phyloP scores from a whole-genome alignment of 2,113 vertebrate genomes.

The Cryptotis parvus region DNA sequence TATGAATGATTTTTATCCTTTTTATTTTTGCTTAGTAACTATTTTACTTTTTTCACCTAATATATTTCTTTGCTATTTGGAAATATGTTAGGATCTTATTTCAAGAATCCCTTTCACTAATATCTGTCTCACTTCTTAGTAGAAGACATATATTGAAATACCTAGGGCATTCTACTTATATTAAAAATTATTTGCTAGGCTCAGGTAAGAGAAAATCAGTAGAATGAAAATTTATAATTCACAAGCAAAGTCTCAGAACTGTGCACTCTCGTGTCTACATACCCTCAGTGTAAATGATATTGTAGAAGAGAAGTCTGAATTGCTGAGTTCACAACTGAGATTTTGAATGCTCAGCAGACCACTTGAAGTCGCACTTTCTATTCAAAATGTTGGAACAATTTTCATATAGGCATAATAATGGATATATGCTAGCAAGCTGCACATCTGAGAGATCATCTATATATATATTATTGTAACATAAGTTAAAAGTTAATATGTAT shows the following conservation, averaged over 20 bases:
- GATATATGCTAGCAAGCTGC: background rate
- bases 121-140: background rate
- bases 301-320: background rate
- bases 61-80: background rate
- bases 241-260: background rate
- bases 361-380: background rate
- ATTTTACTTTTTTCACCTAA: background rate
- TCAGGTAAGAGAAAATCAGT: background rate
- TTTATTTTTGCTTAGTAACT: background rate
- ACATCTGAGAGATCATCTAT: background rate
- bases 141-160: background rate
- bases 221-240: background rate
- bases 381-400: background rate
- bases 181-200: background rate
- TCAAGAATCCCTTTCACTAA: background rate
- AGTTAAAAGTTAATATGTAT: no score
- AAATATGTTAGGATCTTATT: background rate
- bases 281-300: background rate
- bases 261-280: background rate
- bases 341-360: background rate
- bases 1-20: background rate
- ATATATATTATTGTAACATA: no score
- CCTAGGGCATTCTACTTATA: background rate
- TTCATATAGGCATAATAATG: background rate
- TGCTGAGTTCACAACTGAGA: background rate